These are phyloP conservation scores for Excalfactoria chinensis DNA, from an alignment of 2,113 vertebrate species.

Conservation along the genomic window DNA sequence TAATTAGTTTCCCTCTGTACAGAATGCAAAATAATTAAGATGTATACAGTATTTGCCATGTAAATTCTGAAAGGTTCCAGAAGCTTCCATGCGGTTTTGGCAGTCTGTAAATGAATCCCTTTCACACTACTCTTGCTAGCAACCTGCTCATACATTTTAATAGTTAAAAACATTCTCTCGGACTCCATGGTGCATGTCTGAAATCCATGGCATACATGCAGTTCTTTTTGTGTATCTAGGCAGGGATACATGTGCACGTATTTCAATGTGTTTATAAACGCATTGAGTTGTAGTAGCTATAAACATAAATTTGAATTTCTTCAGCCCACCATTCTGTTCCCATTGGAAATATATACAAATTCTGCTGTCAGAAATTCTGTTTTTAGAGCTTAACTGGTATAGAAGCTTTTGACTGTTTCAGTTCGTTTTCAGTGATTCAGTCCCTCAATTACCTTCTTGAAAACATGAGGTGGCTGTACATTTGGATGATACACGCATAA, in stretches of 20 bases:
- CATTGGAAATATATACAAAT: not conserved
- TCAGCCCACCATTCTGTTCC: not conserved
- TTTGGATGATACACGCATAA: constrained; percentile 19
- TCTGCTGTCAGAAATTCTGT: not conserved
- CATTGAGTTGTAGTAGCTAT: not conserved
- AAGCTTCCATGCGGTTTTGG: not conserved
- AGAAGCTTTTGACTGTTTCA: not conserved
- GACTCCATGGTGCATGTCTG: not conserved
- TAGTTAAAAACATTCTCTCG: not conserved
- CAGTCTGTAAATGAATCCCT: not conserved
- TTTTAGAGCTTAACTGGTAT: constrained; percentile 7
- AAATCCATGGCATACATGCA: not conserved
- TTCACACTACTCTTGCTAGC: not conserved
- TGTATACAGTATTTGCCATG: not conserved
- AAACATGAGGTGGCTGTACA: constrained; percentile 58
- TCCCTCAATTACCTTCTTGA: constrained; percentile 11
- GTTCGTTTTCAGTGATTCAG: constrained; percentile 66
- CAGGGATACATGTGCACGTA: fast-evolving
- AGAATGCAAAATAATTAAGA: not conserved
- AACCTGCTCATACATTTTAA: not conserved
- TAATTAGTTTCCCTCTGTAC: not conserved
- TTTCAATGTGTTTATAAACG: not conserved
- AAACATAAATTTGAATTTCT: not conserved
- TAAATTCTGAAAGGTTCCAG: not conserved
- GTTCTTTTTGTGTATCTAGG: not conserved